Evolutionary conservation across 2,113 vertebrate genomes (phyloP), one percentile per base, ranked within the genome.

Genomic region (Silurus meridionalis): DNA sequence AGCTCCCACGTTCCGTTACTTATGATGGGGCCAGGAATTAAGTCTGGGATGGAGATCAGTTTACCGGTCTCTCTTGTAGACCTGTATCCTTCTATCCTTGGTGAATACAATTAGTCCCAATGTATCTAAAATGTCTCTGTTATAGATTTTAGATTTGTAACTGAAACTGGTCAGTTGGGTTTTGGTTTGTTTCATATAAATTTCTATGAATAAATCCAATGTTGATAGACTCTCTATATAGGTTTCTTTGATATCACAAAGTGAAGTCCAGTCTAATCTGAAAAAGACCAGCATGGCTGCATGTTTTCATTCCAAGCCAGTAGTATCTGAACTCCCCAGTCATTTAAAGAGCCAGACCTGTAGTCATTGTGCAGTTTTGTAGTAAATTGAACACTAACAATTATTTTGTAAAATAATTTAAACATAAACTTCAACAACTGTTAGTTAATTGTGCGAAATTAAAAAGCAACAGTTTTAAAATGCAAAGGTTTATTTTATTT

Each of bases 61-160:
- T 88, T 94, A 90, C 72, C 94, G 8, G 97, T 99, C 52, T 99
- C 98, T 78, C 95, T 99, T 69, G 97, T 99, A 91, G 98, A 99
- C 92, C 93, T 99, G 89, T 98, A 97, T 90, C 97, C 98, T 64
- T 98, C 97, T 55, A 90, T 98, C 91, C 93, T 99, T 77, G 97
- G 97, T 99, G 92, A 95, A 80, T 88, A n/a, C 53, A 48, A 46
- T 57, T n/a, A 58, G 67, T 7, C 14, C 37, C 21, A 23, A 61
- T 23, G 25, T 37, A 8, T 10, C 28, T 13, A 21, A 3, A 52
- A 53, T 55, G 74, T 53, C 50, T 2, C 5, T 4, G 6, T 77
- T 5, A 75, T 13, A 52, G 72, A 25, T 55, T 77, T 14, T 8
- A 55, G 74, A 55, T 25, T 53, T 77, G 50, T 77, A n/a, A 77